A percentile compares a stretch with the other conserved stretches of the same genome.
Conservation (phyloP, 2,113 vertebrate species). For the Benitochromis conjunctus region DNA sequence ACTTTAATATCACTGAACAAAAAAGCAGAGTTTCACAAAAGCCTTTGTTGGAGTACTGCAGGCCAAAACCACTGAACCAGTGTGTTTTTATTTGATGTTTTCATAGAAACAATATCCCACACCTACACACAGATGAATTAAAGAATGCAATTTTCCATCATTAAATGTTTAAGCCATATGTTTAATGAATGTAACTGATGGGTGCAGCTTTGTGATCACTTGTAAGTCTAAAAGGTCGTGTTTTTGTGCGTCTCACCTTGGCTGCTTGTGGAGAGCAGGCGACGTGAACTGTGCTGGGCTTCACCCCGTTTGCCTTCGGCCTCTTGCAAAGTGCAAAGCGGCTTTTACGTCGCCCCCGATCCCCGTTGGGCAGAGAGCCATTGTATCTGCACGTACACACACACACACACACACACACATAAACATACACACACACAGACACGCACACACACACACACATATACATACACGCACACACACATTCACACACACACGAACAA, state of each 20-base stretch:
- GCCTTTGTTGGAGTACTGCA: not conserved
- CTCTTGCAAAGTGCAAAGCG: constrained; percentile 95
- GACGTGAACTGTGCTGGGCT: constrained; percentile 96
- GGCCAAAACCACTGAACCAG: not conserved
- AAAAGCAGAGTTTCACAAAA: constrained; percentile 8
- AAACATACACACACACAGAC: not conserved
- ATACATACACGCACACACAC: too few species aligned
- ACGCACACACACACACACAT: too few species aligned
- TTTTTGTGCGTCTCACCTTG: constrained; percentile 79
- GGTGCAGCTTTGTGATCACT: not conserved
- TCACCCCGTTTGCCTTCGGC: constrained; percentile 96
- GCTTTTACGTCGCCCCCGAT: constrained; percentile 96
- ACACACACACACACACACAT: not conserved
- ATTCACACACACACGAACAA: too few species aligned
- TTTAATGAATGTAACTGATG: not conserved
- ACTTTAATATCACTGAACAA: constrained; percentile 6
- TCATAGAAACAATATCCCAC: not conserved
- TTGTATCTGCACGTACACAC: constrained; percentile 82
- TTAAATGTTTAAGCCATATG: not conserved
- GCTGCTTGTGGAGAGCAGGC: constrained; percentile 97
- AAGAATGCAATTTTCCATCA: not conserved
- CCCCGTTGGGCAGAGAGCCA: constrained; percentile 97
- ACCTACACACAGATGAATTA: not conserved
- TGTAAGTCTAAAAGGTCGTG: not conserved
- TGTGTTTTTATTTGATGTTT: constrained; percentile 1